phyloP scores from a whole-genome alignment of 2,888 invertebrate species.

The Cynaeus angustus region DNA sequence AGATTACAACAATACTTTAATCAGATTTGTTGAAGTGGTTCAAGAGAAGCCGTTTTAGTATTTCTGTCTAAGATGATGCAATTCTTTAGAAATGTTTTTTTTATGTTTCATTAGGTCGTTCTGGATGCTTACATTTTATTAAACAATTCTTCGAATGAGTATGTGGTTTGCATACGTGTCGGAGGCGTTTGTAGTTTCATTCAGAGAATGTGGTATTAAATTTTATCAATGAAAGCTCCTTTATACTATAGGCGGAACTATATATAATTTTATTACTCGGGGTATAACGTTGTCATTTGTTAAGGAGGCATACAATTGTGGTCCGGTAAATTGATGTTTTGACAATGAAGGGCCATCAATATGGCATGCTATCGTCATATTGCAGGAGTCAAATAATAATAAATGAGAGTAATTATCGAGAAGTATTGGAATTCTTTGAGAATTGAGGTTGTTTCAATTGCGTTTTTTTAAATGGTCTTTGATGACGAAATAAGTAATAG shows the following conservation, averaged over 20 bases:
- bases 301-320: conserved; percentile 1
- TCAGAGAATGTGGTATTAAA: not conserved
- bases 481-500: too few species aligned
- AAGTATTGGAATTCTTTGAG: too few species aligned
- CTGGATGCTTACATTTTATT: not conserved
- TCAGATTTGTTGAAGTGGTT: conserved; percentile 11
- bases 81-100: conserved; percentile 1
- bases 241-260: not conserved
- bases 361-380: not conserved
- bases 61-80: conserved; percentile 3
- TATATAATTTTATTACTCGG: conserved; percentile 13
- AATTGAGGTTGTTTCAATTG: too few species aligned
- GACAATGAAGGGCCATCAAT: not conserved
- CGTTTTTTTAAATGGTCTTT: too few species aligned
- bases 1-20: conserved; percentile 13
- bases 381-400: not conserved
- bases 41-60: conserved; percentile 14
- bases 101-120: not conserved
- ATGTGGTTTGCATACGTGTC: conserved; percentile 2
- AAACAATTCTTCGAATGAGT: not conserved
- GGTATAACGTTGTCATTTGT: conserved; percentile 10
- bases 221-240: conserved; percentile 6
- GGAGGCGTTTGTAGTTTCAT: conserved; percentile 6
- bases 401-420: too few species aligned
- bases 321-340: conserved; percentile 14